Evolutionary conservation across 2,888 invertebrate species (phyloP).

Genomic region (Mayetiola destructor): DNA sequence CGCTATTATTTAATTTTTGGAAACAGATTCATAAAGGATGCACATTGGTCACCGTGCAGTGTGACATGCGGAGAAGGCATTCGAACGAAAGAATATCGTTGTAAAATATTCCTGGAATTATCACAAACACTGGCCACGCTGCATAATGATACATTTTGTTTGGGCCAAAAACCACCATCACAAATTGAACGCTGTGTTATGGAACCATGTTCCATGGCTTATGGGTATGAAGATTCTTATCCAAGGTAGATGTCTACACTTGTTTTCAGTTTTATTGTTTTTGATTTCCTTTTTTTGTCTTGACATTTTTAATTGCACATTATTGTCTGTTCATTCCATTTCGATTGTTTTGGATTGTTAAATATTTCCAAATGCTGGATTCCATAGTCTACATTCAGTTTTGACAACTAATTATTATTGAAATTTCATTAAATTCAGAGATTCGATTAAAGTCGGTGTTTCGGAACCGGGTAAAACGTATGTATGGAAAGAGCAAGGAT

Average conservation of each 20-base stretch:
- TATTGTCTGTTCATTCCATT: too few relatives aligned
- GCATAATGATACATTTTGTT: conserved; percentile 70
- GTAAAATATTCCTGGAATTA: conserved; percentile 88
- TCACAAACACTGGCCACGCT: conserved; percentile 75
- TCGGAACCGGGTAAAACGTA: conserved; percentile 66
- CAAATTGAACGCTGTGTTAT: conserved; percentile 68
- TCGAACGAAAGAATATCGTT: conserved; percentile 74
- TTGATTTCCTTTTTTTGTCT: neutral
- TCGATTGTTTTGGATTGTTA: too few relatives aligned
- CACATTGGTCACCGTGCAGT: conserved; percentile 83
- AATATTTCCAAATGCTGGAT: too few relatives aligned
- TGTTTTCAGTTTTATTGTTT: neutral
- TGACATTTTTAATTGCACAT: too few relatives aligned
- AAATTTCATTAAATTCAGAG: too few relatives aligned
- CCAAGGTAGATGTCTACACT: conserved; percentile 22
- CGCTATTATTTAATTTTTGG: neutral
- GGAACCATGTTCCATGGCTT: conserved; percentile 59
- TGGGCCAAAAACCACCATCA: conserved; percentile 68
- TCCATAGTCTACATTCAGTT: too few relatives aligned
- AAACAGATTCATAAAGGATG: conserved; percentile 82
- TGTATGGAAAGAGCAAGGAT: conserved; percentile 80
- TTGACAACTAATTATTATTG: too few relatives aligned
- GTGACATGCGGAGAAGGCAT: conserved; percentile 83
- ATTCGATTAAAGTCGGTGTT: conserved; percentile 49
- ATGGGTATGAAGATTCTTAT: conserved; percentile 37